Conservation (phyloP, 2,888 invertebrate species). For the Rhamphomyia laevipes region DNA sequence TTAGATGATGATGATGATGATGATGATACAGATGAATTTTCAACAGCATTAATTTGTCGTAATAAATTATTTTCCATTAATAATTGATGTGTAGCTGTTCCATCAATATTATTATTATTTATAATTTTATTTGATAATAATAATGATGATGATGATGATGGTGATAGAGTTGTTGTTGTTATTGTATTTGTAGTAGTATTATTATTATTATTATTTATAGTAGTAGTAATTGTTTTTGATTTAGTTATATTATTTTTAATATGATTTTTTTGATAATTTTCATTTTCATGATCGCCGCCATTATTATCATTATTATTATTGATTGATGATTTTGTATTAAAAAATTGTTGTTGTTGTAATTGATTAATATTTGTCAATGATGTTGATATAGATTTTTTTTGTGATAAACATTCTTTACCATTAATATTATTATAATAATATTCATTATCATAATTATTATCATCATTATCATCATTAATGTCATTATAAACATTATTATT, state of each 20-base stretch:
- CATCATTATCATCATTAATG: not conserved
- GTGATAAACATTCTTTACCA: no score
- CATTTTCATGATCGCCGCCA: not conserved
- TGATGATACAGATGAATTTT: slow-evolving; percentile 10
- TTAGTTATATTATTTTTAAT: not conserved
- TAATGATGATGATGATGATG: slow-evolving; percentile 10
- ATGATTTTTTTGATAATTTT: not conserved
- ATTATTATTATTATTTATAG: slow-evolving; percentile 12
- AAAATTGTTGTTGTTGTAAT: slow-evolving; percentile 14
- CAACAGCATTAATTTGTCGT: slow-evolving; percentile 19
- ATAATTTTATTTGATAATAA: slow-evolving; percentile 1
- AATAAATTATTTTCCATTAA: slow-evolving; percentile 21
- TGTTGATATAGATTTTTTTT: slow-evolving; percentile 11
- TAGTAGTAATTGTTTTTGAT: slow-evolving; percentile 13
- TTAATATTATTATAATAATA: slow-evolving; percentile 8
- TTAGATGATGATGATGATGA: not conserved
- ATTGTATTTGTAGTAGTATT: slow-evolving; percentile 13
- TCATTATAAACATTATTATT: not conserved
- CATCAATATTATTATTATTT: not conserved
- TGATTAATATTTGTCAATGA: slow-evolving; percentile 17
- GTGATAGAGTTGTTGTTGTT: not conserved
- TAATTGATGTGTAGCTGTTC: slow-evolving; percentile 9
- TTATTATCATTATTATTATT: not conserved
- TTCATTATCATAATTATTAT: not conserved
- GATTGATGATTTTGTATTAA: not conserved